Percentiles rank a stretch among this genome's conserved stretches.
These are phyloP conservation scores for Pararge aegeria DNA, from an alignment of 1,140 invertebrate genomes.

Conservation along the genomic window DNA sequence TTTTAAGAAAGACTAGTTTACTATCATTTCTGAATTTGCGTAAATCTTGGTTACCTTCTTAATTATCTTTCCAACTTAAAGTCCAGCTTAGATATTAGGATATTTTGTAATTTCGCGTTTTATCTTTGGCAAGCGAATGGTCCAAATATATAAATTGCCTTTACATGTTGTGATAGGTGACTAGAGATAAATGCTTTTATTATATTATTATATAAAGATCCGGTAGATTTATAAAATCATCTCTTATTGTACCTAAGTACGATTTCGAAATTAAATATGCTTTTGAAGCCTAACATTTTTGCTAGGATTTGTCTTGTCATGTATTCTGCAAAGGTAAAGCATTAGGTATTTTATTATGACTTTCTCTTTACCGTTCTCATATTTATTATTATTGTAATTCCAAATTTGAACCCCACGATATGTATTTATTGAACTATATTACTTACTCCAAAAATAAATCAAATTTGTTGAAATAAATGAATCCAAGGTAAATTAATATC, in stretches of 20 bases:
- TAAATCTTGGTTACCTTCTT: neutral
- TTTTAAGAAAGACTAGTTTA: too few relatives aligned
- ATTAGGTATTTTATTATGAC: neutral
- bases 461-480: too few relatives aligned
- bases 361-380: too few relatives aligned
- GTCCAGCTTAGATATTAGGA: conserved; percentile 19
- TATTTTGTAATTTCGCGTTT: conserved; percentile 26
- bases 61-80: neutral
- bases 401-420: too few relatives aligned
- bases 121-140: conserved; percentile 65
- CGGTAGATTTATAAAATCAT: conserved; percentile 29
- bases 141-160: conserved; percentile 67
- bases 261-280: conserved; percentile 20
- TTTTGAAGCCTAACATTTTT: conserved; percentile 17
- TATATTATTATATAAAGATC: conserved; percentile 32
- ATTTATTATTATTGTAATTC: too few relatives aligned
- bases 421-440: too few relatives aligned
- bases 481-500: too few relatives aligned
- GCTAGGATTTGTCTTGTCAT: conserved; percentile 9
- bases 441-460: too few relatives aligned
- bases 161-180: conserved; percentile 74
- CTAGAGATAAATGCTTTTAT: conserved; percentile 41
- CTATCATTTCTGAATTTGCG: too few relatives aligned
- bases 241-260: conserved; percentile 11
- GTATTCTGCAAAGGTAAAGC: conserved; percentile 12